Conservation (phyloP, 2,797 vertebrate species). For the Gastrophryne carolinensis region DNA sequence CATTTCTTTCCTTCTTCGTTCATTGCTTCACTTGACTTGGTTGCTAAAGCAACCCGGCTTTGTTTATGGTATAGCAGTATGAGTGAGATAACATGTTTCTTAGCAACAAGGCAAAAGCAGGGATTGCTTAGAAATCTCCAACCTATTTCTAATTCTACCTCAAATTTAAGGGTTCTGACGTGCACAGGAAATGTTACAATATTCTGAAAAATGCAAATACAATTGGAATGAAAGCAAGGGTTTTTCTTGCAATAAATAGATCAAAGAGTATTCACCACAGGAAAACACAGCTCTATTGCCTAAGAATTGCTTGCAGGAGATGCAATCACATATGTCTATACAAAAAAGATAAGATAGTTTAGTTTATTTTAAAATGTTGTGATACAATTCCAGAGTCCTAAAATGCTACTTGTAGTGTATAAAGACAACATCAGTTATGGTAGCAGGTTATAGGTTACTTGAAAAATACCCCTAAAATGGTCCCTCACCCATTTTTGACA, state of each 20-base stretch:
- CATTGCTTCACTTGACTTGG: slow-evolving; percentile 24
- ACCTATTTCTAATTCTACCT: slow-evolving; percentile 26
- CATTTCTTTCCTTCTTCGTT: slow-evolving; percentile 23
- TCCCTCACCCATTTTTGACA: too few relatives aligned
- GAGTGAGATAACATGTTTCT: slow-evolving; percentile 45
- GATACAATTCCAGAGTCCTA: background rate
- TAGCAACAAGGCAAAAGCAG: slow-evolving; percentile 45
- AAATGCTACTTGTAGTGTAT: background rate
- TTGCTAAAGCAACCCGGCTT: slow-evolving; percentile 43
- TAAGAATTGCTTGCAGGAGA: background rate
- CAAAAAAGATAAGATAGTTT: background rate
- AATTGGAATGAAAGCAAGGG: background rate
- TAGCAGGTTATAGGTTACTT: too few relatives aligned
- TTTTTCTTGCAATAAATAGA: background rate
- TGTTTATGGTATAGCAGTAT: slow-evolving; percentile 43
- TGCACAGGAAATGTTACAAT: background rate
- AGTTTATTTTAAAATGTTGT: background rate
- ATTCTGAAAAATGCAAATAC: background rate
- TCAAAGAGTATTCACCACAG: background rate
- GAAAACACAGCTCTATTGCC: background rate
- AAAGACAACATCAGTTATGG: background rate
- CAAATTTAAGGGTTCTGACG: background rate
- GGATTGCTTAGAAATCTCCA: slow-evolving; percentile 34
- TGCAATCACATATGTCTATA: background rate
- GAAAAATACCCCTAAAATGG: too few relatives aligned